A percentile compares a stretch with the other conserved stretches of the same genome.
Conservation (phyloP, 1,140 invertebrate genomes). For the Euura lappo region DNA sequence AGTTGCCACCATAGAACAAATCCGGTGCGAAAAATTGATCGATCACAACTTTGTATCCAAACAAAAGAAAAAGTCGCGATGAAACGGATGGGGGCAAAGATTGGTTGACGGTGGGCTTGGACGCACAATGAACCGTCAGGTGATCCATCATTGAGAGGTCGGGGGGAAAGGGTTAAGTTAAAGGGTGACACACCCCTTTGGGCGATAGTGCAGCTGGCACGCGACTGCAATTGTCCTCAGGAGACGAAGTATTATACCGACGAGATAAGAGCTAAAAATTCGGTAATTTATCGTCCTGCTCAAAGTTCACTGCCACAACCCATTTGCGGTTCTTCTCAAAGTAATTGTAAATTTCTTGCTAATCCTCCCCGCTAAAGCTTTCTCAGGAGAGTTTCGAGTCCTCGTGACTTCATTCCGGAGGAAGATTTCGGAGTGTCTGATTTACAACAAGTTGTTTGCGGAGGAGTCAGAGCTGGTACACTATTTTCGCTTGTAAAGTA, state of each 20-base stretch:
- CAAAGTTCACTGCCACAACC: too few relatives aligned
- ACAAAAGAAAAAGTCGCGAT: constrained; percentile 10
- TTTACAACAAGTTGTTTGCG: not conserved
- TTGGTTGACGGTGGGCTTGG: constrained; percentile 38
- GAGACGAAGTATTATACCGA: not conserved
- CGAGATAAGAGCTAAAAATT: too few relatives aligned
- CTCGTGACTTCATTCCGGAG: too few relatives aligned
- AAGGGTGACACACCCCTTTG: constrained; percentile 24
- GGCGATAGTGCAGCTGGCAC: constrained; percentile 43
- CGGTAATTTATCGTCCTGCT: too few relatives aligned
- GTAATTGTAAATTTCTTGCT: too few relatives aligned
- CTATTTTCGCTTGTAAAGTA: constrained; percentile 10
- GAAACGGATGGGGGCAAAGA: constrained; percentile 22
- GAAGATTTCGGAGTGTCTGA: not conserved
- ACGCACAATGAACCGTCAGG: constrained; percentile 43
- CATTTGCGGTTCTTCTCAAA: too few relatives aligned
- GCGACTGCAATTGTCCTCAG: constrained; percentile 18
- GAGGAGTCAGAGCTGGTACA: not conserved
- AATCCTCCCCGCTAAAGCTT: too few relatives aligned
- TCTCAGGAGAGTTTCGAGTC: too few relatives aligned
- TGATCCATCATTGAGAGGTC: constrained; percentile 48
- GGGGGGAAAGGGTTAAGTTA: constrained; percentile 37
- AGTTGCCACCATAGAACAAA: constrained; percentile 17
- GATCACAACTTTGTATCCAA: constrained; percentile 25
- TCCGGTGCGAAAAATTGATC: constrained; percentile 26